phyloP scores from a whole-genome alignment of 2,113 vertebrate genomes.

The Vimba vimba region DNA sequence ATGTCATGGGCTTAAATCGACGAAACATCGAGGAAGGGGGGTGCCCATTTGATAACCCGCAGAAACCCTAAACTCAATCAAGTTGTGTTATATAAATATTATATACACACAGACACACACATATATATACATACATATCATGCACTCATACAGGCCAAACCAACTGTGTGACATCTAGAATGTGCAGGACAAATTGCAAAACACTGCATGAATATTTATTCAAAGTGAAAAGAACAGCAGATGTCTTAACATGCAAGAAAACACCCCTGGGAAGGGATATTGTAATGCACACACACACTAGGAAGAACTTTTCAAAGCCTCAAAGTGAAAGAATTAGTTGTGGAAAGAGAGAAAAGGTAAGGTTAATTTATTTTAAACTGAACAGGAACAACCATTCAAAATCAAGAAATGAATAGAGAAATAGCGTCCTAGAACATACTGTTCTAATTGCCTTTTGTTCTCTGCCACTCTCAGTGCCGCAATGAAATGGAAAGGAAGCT shows the following conservation, averaged over 20 bases:
- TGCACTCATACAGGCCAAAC: neutral
- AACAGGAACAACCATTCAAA: slow-evolving; percentile 38
- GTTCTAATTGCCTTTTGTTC: slow-evolving; percentile 64
- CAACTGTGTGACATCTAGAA: neutral
- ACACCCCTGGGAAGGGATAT: neutral
- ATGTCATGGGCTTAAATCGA: neutral
- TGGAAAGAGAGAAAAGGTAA: slow-evolving; percentile 32
- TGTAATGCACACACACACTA: neutral
- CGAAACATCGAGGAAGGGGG: neutral
- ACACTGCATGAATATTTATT: slow-evolving; percentile 33
- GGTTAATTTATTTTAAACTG: slow-evolving; percentile 46
- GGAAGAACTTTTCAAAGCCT: slow-evolving; percentile 11
- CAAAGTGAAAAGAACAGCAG: slow-evolving; percentile 29
- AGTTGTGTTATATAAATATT: too few species aligned
- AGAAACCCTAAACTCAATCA: neutral
- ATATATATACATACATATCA: too few species aligned
- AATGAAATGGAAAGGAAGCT: slow-evolving; percentile 63
- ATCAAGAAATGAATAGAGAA: slow-evolving; percentile 28
- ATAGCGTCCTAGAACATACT: slow-evolving; percentile 62
- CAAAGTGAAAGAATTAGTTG: neutral
- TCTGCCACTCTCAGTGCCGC: slow-evolving; percentile 37
- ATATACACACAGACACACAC: too few species aligned
- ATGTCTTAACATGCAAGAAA: slow-evolving; percentile 34
- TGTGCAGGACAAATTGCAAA: neutral
- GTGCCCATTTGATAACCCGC: neutral